A percentile compares a stretch with the other conserved stretches of the same genome.
Conservation (phyloP, 2,797 vertebrate genomes). For the Heliangelus exortis region DNA sequence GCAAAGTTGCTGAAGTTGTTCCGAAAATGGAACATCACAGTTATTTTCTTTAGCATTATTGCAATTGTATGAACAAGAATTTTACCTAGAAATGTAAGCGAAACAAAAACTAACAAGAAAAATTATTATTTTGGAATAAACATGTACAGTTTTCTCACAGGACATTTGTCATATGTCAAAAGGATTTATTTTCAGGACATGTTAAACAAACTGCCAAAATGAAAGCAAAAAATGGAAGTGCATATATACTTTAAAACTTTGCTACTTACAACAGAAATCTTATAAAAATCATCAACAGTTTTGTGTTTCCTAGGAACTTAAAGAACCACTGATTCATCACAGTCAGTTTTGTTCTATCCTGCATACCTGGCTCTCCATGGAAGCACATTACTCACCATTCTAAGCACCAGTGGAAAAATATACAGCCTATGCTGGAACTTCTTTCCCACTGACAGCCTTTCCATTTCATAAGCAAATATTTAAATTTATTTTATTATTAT, state of each 20-base stretch:
- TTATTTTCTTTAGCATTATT: neutral
- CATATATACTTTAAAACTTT: neutral
- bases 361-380: neutral
- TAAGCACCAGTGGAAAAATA: neutral
- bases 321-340: neutral
- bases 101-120: neutral
- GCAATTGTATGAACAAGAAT: neutral
- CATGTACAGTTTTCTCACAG: neutral
- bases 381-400: neutral
- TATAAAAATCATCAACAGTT: conserved; percentile 25
- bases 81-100: neutral
- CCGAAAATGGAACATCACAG: neutral
- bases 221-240: neutral
- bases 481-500: neutral
- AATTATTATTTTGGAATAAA: neutral
- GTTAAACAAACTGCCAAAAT: neutral
- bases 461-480: neutral
- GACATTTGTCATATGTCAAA: neutral
- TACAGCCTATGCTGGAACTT: neutral
- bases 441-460: neutral
- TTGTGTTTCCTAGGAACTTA: conserved; percentile 54
- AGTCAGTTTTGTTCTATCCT: conserved; percentile 10
- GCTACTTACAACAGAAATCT: neutral
- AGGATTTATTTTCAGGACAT: neutral
- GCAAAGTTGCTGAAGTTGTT: neutral